Evolutionary conservation across 2,888 invertebrate species (phyloP), one percentile per base, ranked within the genome.

Genomic region (Thereva unica): DNA sequence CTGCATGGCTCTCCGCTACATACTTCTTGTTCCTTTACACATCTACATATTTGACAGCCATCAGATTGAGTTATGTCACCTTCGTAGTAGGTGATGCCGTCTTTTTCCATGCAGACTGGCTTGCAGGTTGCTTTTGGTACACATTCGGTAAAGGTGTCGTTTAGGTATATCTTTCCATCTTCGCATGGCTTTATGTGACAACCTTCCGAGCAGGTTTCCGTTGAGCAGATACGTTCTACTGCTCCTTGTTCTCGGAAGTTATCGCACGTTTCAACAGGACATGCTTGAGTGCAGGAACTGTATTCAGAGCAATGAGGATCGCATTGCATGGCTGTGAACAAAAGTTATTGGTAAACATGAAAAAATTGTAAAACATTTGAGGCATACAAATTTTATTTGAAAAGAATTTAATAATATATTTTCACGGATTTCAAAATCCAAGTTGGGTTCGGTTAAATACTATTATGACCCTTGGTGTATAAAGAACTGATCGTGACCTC

Each of bases 211-310:
- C 93, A 93, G 4, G 85, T 84, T 70, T 93, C 93, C 52, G 87
- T 85, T 49, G 85, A 83, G 75, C 93, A 93, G 72, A 86, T 82
- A 64, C 85, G 83, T 53, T 86, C 85, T 6, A 88, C 78, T 42
- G 87, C 85, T 4, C 82, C 83, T 74, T 88, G 87, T 68, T 87
- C 85, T 6, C 88, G 77, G 6, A 87, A 85, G 76, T 92, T 93
- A 73, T 94, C 92, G 75, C 95, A 95, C 0, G 93, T 93, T 77
- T 90, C 90, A 8, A 85, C 82, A 0, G 94, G 93, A 73, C 95
- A 95, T 3, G 93, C 85, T 0, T 91, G 85, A 10, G 95, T 84
- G 75, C 95, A 95, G 0, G 92, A 85, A 69, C 87, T 88, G 82
- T 95, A 95, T 64, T 85, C 85, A 1, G 91, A 87, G 73, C 93